These are phyloP conservation scores for Falcaria lacertinaria DNA, from an alignment of 2,888 invertebrate species.

Conservation along the genomic window DNA sequence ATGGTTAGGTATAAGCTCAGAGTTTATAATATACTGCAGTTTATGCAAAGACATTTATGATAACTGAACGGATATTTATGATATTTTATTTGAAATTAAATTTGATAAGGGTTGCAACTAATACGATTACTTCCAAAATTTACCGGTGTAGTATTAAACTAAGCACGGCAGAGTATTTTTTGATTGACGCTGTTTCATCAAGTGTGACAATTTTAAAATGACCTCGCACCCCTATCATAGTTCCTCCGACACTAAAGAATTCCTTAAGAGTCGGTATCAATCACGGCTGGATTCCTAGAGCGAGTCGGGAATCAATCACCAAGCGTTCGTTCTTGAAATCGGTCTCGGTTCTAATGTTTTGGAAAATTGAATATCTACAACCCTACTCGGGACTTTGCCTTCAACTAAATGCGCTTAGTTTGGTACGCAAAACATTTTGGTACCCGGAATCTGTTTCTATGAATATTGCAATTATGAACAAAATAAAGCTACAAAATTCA, in stretches of 20 bases:
- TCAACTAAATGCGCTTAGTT: background rate
- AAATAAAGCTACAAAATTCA: no score
- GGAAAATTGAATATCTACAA: conserved; percentile 58
- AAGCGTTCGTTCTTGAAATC: conserved; percentile 15
- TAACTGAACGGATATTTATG: no score
- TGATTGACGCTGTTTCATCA: background rate
- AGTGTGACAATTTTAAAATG: background rate
- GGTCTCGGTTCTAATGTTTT: conserved; percentile 51
- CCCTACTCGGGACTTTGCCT: conserved; percentile 5
- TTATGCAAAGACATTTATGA: no score
- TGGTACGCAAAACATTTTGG: background rate
- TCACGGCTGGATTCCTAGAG: conserved; percentile 33
- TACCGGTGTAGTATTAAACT: no score
- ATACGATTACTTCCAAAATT: no score
- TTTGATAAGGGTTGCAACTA: no score
- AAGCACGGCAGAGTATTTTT: background rate
- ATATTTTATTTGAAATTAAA: no score
- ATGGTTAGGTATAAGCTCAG: no score
- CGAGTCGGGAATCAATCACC: conserved; percentile 41
- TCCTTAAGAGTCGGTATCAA: conserved; percentile 32
- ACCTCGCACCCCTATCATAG: background rate
- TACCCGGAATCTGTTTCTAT: no score
- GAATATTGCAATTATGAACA: no score
- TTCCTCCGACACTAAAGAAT: conserved; percentile 9
- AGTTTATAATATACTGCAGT: no score